Evolutionary conservation across 2,888 invertebrate genomes (phyloP), one percentile per base, ranked within the genome.

Genomic region (Meganola albula): DNA sequence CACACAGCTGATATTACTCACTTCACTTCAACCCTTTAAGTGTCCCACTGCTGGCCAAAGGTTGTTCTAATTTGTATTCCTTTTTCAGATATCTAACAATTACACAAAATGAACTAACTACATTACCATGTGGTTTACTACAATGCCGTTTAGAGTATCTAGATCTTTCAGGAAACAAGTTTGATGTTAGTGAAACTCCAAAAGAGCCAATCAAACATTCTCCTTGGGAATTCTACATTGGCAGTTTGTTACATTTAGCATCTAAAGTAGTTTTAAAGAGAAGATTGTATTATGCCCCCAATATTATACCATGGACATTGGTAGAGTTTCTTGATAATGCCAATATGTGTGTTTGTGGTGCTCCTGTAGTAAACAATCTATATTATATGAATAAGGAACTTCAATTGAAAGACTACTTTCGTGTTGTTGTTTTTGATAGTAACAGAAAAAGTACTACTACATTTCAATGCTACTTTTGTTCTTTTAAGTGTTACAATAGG

Each of bases 401-500:
- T 77, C 57, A 74, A 48, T 55, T 79, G 49, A 70, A 74, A 61
- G 58, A 74, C 40, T 66, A 73, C 69, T 70, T 76, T 62, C 53
- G 74, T 69, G 59, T 71, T 46, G 66, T 77, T 51, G 64, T 77
- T 40, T 65, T 77, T 71, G 63, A 77, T 63, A 55, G 63, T 54
- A 63, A 64, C 48, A 64, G 69, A 40, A 59, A 58, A 50, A 58
- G 63, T 42, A 63, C 63, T 49, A 74, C 89, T 24, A 78, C 82
- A 12, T 86, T 90, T 52, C 88, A 90, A 53, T 89, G 89, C 59
- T 88, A 85, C 57, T 90, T 88, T 65, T 91, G 91, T 65, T 90
- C 90, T 12, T 58, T 70, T 4, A 75, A 64, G 37, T 91, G 91
- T 63, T 69, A 65, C 44, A 64, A 49, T 27, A 48, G 40, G 34